phyloP scores from a whole-genome alignment of 2,888 invertebrate species.

The Patella pellucida region DNA sequence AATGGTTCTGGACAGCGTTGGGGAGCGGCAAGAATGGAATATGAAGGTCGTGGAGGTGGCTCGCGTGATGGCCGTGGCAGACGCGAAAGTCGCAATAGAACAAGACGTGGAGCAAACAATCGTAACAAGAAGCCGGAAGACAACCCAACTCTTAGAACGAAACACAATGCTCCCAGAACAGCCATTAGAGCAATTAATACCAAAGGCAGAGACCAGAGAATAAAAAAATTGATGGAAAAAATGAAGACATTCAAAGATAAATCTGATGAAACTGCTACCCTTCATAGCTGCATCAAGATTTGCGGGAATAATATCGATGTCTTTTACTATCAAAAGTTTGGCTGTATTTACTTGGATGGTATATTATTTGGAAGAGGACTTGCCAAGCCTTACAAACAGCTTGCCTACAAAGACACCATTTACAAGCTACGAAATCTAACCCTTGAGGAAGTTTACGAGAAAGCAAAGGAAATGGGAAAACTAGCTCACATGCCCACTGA shows the following conservation, averaged over 20 bases:
- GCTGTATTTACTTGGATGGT: not conserved
- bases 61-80: not conserved
- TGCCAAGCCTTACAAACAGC: not conserved
- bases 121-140: not conserved
- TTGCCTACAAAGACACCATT: not conserved
- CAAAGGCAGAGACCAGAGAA: not conserved
- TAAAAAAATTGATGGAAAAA: not conserved
- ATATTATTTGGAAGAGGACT: not conserved
- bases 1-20: not conserved
- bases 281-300: not conserved
- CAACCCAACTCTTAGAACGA: not conserved
- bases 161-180: too few species aligned
- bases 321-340: constrained; percentile 1
- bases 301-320: not conserved
- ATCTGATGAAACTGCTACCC: not conserved
- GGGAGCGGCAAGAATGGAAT: not conserved
- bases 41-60: not conserved
- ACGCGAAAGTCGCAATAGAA: not conserved
- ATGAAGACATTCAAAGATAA: not conserved
- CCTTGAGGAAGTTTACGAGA: not conserved
- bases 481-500: not conserved
- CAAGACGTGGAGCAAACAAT: not conserved
- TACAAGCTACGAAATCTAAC: not conserved
- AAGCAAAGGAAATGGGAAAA: not conserved
- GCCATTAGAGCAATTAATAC: not conserved